A percentile compares a stretch with the other conserved stretches of the same genome.
Evolutionary conservation across 2,888 invertebrate species (phyloP).

Genomic region (Caenorhabditis zanzibari): DNA sequence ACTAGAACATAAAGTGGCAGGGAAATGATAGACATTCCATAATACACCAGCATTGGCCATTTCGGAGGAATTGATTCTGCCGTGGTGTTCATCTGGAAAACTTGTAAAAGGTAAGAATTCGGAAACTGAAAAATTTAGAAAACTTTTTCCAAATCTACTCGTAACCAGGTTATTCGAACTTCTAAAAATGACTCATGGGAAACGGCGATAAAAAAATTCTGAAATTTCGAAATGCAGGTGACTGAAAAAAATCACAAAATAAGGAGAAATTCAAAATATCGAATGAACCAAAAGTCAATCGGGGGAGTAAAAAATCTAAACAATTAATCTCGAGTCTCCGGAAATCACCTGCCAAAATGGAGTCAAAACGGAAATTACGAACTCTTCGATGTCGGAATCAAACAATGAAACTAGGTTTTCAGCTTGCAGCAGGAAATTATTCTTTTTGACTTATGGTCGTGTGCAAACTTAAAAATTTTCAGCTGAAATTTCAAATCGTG

Average conservation of each 20-base stretch:
- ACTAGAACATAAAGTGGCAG: conserved; percentile 51
- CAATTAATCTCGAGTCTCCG: conserved; percentile 24
- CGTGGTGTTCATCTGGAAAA: neutral
- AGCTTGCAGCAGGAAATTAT: neutral
- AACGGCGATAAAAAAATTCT: neutral
- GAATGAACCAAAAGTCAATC: conserved; percentile 2
- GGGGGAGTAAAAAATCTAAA: neutral
- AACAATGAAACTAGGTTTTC: neutral
- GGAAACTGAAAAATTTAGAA: too few relatives aligned
- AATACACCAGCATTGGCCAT: conserved; percentile 53
- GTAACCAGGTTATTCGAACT: neutral
- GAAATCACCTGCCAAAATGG: conserved; percentile 14
- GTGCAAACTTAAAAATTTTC: neutral
- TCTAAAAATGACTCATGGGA: conserved; percentile 2
- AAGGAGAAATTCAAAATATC: neutral
- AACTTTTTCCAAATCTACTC: too few relatives aligned
- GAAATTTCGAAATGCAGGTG: conserved; percentile 4
- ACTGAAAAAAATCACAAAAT: conserved; percentile 7
- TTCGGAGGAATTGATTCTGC: conserved; percentile 11
- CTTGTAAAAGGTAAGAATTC: neutral
- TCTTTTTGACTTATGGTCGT: neutral
- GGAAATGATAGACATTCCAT: conserved; percentile 45
- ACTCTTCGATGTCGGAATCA: conserved; percentile 5
- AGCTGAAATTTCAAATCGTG: too few relatives aligned
- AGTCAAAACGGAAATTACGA: conserved; percentile 21